These are phyloP conservation scores for Pelochelys cantorii DNA, from an alignment of 2,797 vertebrate genomes.

Conservation along the genomic window DNA sequence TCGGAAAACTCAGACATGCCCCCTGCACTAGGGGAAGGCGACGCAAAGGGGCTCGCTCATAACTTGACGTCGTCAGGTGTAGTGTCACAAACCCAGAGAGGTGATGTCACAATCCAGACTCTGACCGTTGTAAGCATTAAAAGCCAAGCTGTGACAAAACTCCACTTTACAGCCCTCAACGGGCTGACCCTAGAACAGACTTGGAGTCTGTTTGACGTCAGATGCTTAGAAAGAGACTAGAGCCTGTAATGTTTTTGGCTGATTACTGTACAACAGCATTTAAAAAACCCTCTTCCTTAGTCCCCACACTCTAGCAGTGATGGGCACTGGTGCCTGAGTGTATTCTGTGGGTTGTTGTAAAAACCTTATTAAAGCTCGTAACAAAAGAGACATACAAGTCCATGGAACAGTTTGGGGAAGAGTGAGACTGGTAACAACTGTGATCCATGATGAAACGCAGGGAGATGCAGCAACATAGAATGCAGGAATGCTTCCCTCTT, in stretches of 20 bases:
- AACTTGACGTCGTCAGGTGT: neutral
- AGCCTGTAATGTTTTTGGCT: neutral
- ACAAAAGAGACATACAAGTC: neutral
- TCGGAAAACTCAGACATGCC: neutral
- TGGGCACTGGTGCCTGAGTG: neutral
- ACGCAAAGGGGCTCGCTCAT: neutral
- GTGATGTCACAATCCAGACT: neutral
- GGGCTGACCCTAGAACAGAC: neutral
- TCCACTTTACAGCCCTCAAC: neutral
- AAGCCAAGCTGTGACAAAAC: neutral
- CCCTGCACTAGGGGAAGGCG: too few relatives aligned
- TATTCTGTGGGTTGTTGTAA: neutral
- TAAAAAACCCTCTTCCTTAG: neutral
- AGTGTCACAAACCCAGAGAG: neutral
- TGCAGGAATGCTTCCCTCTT: neutral
- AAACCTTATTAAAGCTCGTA: neutral
- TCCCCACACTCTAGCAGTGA: neutral
- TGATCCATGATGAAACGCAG: neutral
- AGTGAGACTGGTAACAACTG: neutral
- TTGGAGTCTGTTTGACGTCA: neutral
- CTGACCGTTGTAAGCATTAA: neutral
- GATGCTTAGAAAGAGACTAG: neutral
- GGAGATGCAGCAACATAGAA: neutral
- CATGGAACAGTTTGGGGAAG: too few relatives aligned
- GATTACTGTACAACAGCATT: neutral